Conservation (phyloP, 2,113 vertebrate genomes). For the Burhinus bistriatus region DNA sequence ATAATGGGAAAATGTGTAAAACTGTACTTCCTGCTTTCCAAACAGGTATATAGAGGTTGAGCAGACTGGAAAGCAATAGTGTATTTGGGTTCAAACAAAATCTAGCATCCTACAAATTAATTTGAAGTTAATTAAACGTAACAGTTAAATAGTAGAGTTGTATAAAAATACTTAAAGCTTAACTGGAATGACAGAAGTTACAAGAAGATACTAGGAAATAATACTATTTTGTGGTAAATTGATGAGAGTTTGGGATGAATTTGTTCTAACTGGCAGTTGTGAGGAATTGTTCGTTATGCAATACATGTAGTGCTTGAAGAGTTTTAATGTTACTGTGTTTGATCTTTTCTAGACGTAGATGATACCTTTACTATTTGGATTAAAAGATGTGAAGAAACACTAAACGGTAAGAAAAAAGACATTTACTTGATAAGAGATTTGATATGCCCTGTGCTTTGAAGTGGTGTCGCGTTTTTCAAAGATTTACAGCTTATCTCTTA, state of each 20-base stretch:
- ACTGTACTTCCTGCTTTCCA: background rate
- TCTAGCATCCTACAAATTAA: background rate
- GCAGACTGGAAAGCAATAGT: background rate
- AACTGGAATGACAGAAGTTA: background rate
- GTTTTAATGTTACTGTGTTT: background rate
- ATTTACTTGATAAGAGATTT: background rate
- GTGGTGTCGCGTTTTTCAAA: background rate
- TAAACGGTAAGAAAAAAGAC: slow-evolving; percentile 77
- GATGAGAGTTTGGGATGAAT: background rate
- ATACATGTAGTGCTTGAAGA: background rate
- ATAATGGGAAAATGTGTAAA: background rate
- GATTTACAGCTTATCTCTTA: background rate
- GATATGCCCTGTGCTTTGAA: background rate
- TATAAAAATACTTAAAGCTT: background rate
- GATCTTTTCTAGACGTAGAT: slow-evolving; percentile 76
- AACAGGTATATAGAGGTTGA: background rate
- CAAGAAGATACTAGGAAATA: background rate
- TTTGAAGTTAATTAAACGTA: background rate
- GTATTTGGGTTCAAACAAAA: background rate
- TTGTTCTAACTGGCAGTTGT: background rate
- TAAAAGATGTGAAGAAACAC: slow-evolving; percentile 84
- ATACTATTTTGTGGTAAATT: background rate
- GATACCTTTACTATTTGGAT: slow-evolving; percentile 85
- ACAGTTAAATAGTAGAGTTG: background rate
- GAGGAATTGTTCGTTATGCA: background rate